A percentile compares a stretch with the other conserved stretches of the same genome.
Conservation (phyloP, 2,113 vertebrate species). For the Triplophysa tibetana region DNA sequence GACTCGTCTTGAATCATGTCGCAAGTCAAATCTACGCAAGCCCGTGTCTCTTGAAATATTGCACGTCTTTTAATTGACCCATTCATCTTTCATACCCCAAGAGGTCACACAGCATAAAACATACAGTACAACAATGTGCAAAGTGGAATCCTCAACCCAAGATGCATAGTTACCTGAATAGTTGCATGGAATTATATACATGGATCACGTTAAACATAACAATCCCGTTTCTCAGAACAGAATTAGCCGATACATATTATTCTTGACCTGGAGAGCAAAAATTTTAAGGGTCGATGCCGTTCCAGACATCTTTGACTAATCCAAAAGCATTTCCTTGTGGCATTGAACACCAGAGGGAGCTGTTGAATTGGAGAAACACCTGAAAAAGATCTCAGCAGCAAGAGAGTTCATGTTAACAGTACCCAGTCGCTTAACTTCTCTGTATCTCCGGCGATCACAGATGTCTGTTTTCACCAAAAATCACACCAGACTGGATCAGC, state of each 20-base stretch:
- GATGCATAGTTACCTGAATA: neutral
- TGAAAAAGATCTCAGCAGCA: neutral
- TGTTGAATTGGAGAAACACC: neutral
- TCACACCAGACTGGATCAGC: neutral
- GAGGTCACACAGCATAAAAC: constrained; percentile 2
- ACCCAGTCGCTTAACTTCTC: neutral
- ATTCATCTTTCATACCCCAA: neutral
- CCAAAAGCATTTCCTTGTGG: no score
- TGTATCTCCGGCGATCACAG: neutral
- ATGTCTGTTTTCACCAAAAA: neutral
- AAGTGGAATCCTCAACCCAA: constrained; percentile 7
- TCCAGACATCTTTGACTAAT: neutral
- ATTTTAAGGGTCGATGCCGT: neutral
- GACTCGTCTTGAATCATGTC: neutral
- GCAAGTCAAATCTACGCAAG: neutral
- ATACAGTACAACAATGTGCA: neutral
- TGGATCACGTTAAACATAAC: neutral
- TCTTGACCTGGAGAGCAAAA: neutral
- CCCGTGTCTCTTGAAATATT: neutral
- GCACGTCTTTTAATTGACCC: constrained; percentile 14
- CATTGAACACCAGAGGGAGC: no score
- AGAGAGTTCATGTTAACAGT: neutral
- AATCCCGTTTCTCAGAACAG: neutral
- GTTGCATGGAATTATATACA: neutral
- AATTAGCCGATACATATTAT: neutral